These are phyloP conservation scores for Neoaliturus tenellus DNA, from an alignment of 2,888 invertebrate genomes.

Conservation along the genomic window DNA sequence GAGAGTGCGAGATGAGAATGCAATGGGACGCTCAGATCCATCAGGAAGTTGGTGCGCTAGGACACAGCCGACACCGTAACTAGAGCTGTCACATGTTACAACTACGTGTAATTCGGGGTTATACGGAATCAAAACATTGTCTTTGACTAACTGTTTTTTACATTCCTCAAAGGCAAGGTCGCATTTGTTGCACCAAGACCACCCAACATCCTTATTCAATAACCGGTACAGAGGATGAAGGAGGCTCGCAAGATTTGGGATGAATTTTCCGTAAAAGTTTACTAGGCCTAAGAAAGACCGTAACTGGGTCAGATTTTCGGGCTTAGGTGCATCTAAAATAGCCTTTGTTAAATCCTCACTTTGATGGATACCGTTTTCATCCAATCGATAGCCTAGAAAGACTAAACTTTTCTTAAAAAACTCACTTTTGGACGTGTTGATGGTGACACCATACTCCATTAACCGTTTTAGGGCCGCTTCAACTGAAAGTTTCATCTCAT, in stretches of 20 bases:
- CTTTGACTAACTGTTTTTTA: not conserved
- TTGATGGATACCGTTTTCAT: too few species aligned
- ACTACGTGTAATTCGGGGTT: conserved; percentile 29
- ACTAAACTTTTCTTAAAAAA: too few species aligned
- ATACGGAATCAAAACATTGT: conserved; percentile 18
- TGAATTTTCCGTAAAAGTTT: not conserved
- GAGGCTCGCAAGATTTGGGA: not conserved
- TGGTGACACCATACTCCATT: too few species aligned
- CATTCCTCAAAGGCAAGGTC: not conserved
- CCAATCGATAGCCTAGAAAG: too few species aligned
- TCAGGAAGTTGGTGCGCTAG: not conserved
- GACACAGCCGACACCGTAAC: conserved; percentile 43
- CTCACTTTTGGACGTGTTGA: too few species aligned
- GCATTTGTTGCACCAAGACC: not conserved
- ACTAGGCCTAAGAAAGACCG: not conserved
- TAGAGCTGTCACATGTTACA: conserved; percentile 35
- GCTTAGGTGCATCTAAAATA: not conserved
- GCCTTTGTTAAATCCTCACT: too few species aligned
- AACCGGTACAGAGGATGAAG: not conserved
- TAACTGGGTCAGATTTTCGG: not conserved
- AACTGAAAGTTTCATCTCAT: too few species aligned
- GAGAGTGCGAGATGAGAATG: conserved; percentile 34
- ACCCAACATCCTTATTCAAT: not conserved
- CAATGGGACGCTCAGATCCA: conserved; percentile 29
- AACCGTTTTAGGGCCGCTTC: too few species aligned